phyloP scores from a whole-genome alignment of 2,113 vertebrate genomes.

The Paradoxurus hermaphroditus region DNA sequence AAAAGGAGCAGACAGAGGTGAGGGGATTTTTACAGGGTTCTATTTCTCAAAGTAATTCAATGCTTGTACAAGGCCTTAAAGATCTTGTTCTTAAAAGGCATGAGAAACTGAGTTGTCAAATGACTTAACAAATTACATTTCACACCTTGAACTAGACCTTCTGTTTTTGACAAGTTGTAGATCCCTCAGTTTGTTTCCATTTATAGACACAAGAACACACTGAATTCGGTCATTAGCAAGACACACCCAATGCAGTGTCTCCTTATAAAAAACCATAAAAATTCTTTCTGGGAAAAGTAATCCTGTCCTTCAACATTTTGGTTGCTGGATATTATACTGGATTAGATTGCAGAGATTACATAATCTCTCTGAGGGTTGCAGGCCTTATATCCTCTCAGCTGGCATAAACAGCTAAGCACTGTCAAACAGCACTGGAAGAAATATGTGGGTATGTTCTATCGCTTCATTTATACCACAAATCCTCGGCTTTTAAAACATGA shows the following conservation, averaged over 20 bases:
- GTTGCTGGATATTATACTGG: background rate
- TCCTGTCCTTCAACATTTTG: background rate
- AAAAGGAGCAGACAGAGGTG: background rate
- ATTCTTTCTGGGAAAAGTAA: constrained; percentile 47
- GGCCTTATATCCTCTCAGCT: background rate
- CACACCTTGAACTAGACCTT: background rate
- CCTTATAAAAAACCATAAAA: constrained; percentile 26
- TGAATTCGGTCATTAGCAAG: constrained; percentile 7
- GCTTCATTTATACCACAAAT: constrained; percentile 30
- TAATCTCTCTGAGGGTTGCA: constrained; percentile 22
- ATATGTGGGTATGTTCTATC: background rate
- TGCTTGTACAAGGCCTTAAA: background rate
- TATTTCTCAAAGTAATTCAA: background rate
- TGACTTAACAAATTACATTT: background rate
- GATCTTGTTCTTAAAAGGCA: background rate
- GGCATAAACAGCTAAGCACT: background rate
- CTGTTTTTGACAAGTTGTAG: background rate
- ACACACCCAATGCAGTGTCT: background rate
- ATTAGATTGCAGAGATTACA: constrained; percentile 24
- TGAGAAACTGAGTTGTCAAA: background rate
- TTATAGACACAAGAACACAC: background rate
- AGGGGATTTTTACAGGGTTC: background rate
- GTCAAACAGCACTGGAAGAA: background rate
- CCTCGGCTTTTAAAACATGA: constrained; percentile 19
- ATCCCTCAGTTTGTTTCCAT: background rate